phyloP scores from a whole-genome alignment of 2,113 vertebrate genomes.

The Myotis davidii region DNA sequence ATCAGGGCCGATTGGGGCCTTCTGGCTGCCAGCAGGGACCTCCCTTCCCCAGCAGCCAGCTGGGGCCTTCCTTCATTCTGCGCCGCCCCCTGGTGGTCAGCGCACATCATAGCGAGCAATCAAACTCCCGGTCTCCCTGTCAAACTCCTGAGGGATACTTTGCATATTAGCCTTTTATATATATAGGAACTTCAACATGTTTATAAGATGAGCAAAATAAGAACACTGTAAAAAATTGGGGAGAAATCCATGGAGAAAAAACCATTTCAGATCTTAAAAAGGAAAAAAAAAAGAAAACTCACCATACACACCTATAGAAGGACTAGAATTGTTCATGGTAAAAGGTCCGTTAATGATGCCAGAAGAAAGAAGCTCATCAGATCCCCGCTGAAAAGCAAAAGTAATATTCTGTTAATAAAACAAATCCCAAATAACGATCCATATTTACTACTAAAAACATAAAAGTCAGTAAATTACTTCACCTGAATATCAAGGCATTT shows the following conservation, averaged over 20 bases:
- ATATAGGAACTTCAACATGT: background rate
- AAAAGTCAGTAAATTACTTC: background rate
- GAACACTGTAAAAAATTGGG: background rate
- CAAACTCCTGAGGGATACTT: no score
- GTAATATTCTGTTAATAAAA: slow-evolving; percentile 63
- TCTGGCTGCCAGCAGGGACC: no score
- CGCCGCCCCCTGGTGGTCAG: no score
- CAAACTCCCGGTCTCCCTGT: no score
- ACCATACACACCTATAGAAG: slow-evolving; percentile 86
- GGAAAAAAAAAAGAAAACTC: slow-evolving; percentile 35
- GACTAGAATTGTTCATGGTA: slow-evolving; percentile 88
- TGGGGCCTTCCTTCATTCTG: no score
- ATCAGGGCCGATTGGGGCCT: no score
- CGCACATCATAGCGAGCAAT: no score
- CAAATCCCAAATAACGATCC: background rate
- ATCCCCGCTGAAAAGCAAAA: slow-evolving; percentile 85
- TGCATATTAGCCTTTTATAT: background rate
- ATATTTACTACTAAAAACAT: slow-evolving; percentile 59
- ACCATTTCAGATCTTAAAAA: background rate
- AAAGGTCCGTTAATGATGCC: slow-evolving; percentile 79
- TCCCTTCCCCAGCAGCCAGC: no score
- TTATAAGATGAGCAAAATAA: slow-evolving; percentile 28
- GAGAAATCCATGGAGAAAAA: slow-evolving; percentile 1
- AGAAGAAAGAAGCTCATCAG: slow-evolving; percentile 86
- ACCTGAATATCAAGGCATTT: background rate